phyloP scores from a whole-genome alignment of 2,888 invertebrate species.

The Habroteleia sp. region DNA sequence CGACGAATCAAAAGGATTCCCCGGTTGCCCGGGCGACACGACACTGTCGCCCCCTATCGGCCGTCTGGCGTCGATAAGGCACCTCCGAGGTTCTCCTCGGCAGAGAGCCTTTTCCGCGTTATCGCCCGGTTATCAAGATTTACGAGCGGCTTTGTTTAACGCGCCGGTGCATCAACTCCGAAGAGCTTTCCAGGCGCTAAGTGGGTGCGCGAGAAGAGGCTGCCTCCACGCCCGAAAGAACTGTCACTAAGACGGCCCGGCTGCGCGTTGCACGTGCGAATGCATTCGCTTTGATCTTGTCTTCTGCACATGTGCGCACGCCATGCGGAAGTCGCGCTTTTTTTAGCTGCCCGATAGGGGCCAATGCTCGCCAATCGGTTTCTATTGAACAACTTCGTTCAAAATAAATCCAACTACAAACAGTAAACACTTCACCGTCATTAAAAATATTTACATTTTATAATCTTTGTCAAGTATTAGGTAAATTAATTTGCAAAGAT shows the following conservation, averaged over 20 bases:
- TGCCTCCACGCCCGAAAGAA: slow-evolving; percentile 11
- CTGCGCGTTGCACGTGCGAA: slow-evolving; percentile 24
- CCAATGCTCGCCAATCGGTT: too few relatives aligned
- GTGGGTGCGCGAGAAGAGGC: slow-evolving; percentile 28
- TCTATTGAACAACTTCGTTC: too few relatives aligned
- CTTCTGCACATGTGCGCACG: slow-evolving; percentile 31
- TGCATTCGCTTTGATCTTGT: slow-evolving; percentile 34
- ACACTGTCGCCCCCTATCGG: slow-evolving; percentile 36
- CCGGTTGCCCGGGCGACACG: slow-evolving; percentile 58
- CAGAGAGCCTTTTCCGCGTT: slow-evolving; percentile 50
- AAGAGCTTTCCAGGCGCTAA: slow-evolving; percentile 37
- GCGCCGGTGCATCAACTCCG: slow-evolving; percentile 55
- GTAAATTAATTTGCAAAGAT: too few relatives aligned
- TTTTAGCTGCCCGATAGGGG: too few relatives aligned
- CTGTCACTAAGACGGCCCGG: slow-evolving; percentile 14
- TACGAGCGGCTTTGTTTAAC: slow-evolving; percentile 63
- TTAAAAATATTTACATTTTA: too few relatives aligned
- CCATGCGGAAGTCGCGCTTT: slow-evolving; percentile 29
- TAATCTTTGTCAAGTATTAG: too few relatives aligned
- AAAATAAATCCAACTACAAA: too few relatives aligned
- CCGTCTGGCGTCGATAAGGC: slow-evolving; percentile 58
- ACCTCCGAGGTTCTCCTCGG: slow-evolving; percentile 42
- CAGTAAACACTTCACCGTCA: too few relatives aligned
- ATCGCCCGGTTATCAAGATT: slow-evolving; percentile 65
- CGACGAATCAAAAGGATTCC: slow-evolving; percentile 50